Evolutionary conservation across 2,888 invertebrate species (phyloP), one percentile per base, ranked within the genome.

Genomic region (Copidosoma aretas): DNA sequence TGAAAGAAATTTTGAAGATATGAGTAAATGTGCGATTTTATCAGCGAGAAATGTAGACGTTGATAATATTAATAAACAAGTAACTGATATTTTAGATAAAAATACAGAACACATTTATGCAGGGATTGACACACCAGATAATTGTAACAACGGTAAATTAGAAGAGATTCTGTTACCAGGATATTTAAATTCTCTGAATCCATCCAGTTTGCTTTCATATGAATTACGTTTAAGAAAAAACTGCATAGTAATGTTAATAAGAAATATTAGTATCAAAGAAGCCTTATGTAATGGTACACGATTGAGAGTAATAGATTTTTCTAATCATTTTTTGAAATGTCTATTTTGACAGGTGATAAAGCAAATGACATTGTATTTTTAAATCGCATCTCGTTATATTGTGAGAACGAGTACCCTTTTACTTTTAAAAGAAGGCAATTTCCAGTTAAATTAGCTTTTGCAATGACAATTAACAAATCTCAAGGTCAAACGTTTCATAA

Each of bases 61-160:
- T 22, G 49, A 74, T 58, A 58, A 72, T 49, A 60, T 74, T 1
- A 74, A 73, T 63, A 41, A 63, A 65, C 32, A 32, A 32, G 71
- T 71, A 60, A 43, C 70, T 5, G 22, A 67, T 15, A 22, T 71
- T 4, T 53, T 72, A 21, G 72, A 72, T 46, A 39, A 58, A 21
- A 19, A 32, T 5, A 68, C 60, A 32, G 72, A 72, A 64, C 49
- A 15, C 21, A 59, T 73, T 4, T 71, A 70, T 49, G 68, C 64
- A 14, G 66, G 72, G 24, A 32, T 73, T 12, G 68, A 73, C 54
- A 66, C 19, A 15, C 25, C 52, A 2, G 64, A 73, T 24, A 64
- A 67, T 52, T 65, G 53, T 25, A 62, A 71, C 19, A 68, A 63
- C 25, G 64, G 54, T 52, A 53, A 52, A 4, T 58, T 71, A 19